Evolutionary conservation across 2,888 invertebrate genomes (phyloP).

Genomic region (Megalurothrips usitatus): DNA sequence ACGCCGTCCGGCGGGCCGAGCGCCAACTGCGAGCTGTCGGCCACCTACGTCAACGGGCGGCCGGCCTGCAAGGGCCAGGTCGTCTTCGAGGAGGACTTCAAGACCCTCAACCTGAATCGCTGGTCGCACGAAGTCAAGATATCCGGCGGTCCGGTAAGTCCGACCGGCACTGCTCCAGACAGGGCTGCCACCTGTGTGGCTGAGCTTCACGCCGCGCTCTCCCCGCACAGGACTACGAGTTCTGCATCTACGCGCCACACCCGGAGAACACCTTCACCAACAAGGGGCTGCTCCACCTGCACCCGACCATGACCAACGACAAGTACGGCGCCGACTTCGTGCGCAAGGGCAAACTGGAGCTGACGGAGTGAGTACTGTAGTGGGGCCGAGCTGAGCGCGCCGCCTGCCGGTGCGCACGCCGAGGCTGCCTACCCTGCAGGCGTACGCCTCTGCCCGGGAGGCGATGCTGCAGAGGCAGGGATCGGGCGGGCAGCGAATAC

Average conservation of each 20-base stretch:
- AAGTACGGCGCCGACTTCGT: slow-evolving; percentile 31
- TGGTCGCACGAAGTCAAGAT: slow-evolving; percentile 35
- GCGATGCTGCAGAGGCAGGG: too few relatives aligned
- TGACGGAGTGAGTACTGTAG: slow-evolving; percentile 35
- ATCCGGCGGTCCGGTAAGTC: slow-evolving; percentile 37
- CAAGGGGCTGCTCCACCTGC: slow-evolving; percentile 42
- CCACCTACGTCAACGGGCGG: slow-evolving; percentile 34
- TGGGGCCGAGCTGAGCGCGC: too few relatives aligned
- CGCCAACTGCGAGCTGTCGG: slow-evolving; percentile 32
- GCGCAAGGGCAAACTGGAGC: slow-evolving; percentile 35
- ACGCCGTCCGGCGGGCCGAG: not conserved
- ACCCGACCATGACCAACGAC: slow-evolving; percentile 46
- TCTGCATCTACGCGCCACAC: slow-evolving; percentile 43
- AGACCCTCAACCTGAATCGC: not conserved
- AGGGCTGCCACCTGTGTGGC: too few relatives aligned
- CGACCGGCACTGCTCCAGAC: too few relatives aligned
- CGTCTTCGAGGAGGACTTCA: slow-evolving; percentile 35
- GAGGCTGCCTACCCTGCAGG: not conserved
- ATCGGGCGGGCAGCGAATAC: too few relatives aligned
- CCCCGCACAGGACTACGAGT: slow-evolving; percentile 45
- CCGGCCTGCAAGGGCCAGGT: slow-evolving; percentile 34
- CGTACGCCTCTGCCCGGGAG: not conserved
- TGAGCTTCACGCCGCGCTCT: too few relatives aligned
- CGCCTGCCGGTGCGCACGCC: too few relatives aligned
- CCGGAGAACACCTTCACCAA: slow-evolving; percentile 38